Percentiles rank a stretch among this genome's conserved stretches.
These are phyloP conservation scores for Ectemnius cavifrons DNA, from an alignment of 2,888 invertebrate species.

Conservation along the genomic window DNA sequence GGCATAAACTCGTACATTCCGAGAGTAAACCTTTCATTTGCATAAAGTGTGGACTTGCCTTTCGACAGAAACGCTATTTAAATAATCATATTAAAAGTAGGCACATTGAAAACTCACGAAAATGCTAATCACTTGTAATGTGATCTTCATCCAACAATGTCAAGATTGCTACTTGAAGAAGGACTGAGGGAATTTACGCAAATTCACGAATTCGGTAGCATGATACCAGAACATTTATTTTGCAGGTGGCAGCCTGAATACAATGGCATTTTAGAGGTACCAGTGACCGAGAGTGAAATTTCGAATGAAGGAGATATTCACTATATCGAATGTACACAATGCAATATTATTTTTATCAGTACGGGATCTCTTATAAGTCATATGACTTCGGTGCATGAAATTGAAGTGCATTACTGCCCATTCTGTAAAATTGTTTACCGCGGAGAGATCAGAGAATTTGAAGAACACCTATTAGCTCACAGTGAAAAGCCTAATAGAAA, in stretches of 20 bases:
- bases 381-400: slow-evolving; percentile 50
- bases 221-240: slow-evolving; percentile 58
- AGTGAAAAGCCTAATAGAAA: not conserved
- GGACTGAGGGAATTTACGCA: slow-evolving; percentile 70
- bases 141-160: slow-evolving; percentile 43
- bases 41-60: slow-evolving; percentile 77
- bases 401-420: slow-evolving; percentile 50
- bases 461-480: slow-evolving; percentile 48
- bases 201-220: slow-evolving; percentile 23
- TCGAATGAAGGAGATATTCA: slow-evolving; percentile 40
- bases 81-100: slow-evolving; percentile 79
- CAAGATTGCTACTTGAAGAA: slow-evolving; percentile 79
- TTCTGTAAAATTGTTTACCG: slow-evolving; percentile 50
- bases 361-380: slow-evolving; percentile 50
- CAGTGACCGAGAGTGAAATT: slow-evolving; percentile 30
- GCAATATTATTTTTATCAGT: slow-evolving; percentile 44
- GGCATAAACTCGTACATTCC: slow-evolving; percentile 80
- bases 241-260: slow-evolving; percentile 54
- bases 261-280: slow-evolving; percentile 20
- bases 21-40: slow-evolving; percentile 79
- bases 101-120: slow-evolving; percentile 67
- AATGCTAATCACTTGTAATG: slow-evolving; percentile 45
- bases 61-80: slow-evolving; percentile 80
- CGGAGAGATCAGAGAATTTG: slow-evolving; percentile 43
- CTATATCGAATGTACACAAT: slow-evolving; percentile 53